These are phyloP conservation scores for Sterna hirundo DNA, from an alignment of 2,113 vertebrate genomes.

Conservation along the genomic window DNA sequence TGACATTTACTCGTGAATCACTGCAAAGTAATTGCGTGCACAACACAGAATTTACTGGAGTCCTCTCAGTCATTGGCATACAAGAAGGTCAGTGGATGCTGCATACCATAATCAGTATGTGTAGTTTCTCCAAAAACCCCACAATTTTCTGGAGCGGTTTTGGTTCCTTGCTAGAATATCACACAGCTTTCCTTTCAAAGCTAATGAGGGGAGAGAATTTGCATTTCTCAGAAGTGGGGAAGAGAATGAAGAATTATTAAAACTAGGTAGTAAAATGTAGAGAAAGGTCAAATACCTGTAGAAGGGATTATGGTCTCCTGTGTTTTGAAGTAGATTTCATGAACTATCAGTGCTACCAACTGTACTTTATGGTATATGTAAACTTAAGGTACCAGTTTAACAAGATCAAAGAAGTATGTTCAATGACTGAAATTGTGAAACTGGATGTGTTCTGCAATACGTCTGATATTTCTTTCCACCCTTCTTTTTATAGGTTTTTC, in stretches of 20 bases:
- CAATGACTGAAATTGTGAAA: background rate
- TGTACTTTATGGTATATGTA: background rate
- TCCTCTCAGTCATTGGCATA: background rate
- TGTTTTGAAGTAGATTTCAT: background rate
- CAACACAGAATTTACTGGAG: background rate
- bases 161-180: background rate
- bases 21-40: background rate
- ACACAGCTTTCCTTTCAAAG: background rate
- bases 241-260: background rate
- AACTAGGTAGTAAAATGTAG: background rate
- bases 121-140: background rate
- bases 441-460: background rate
- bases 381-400: background rate
- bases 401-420: background rate
- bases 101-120: background rate
- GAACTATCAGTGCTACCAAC: background rate
- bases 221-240: background rate
- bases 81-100: background rate
- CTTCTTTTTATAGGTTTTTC: conserved; percentile 85
- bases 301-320: background rate
- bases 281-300: background rate
- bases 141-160: background rate
- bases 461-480: background rate
- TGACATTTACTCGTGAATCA: background rate
- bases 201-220: background rate